Base-by-base conservation (phyloP, 2,888 invertebrate genomes). In the Villa cingulata region DNA sequence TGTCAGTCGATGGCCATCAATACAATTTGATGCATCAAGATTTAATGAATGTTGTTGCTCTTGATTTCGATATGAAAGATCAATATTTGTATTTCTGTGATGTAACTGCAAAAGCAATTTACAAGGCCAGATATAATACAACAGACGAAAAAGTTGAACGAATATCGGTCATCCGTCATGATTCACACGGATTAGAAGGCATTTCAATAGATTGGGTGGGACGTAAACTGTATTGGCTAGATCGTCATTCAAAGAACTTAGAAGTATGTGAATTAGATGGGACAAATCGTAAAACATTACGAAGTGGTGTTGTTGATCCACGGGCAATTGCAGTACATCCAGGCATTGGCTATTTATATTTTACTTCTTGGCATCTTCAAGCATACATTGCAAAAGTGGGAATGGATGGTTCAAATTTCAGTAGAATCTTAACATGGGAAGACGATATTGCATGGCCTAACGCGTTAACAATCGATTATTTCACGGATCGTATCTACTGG, bases 371-470 rank as follows among this genome's bases (percentile, higher is more conserved):
- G 97, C 88, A 90, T 62, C 72, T 90, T 36, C 83, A 91, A 71
- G 92, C 97, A 1, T 97, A 90, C 68, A 95, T 98, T 54, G 97
- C 90, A 15, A 87, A 95, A 68, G 78, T 97, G 70, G 92, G 92
- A 43, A 90, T 98, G 91, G 96, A 98, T 60, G 98, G 98, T 0
- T 82, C 85, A 9, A 88, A 90, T 61, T 86, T 88, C 59, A 85
- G 86, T 0, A 76, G 85, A 46, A 88, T 97, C 54, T 72, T 96
- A 16, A 88, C 85, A 19, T 89, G 90, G 81, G 88, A 91, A 60
- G 81, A 94, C 56, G 92, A 92, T 59, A 85, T 97, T 43, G 95
- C 95, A 1, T 98, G 98, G 98, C 97, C 97, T 0, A 98, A 98
- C 66, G 97, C 96, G 2, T 67, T 98, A 16, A 90, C 97, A 0